phyloP scores from a whole-genome alignment of 1,140 invertebrate genomes.

The Odontomachus brunneus region DNA sequence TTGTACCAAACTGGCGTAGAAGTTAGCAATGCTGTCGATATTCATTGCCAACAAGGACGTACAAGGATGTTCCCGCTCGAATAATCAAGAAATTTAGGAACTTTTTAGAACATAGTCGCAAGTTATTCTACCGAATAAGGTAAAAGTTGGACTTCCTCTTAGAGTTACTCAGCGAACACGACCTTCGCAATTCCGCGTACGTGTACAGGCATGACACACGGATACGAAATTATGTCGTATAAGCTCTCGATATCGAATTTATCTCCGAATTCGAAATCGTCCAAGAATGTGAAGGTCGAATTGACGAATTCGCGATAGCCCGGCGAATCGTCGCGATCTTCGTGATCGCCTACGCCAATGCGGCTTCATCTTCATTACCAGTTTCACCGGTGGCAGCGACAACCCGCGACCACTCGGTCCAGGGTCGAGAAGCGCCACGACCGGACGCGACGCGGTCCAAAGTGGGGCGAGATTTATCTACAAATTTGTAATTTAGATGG shows the following conservation, averaged over 20 bases:
- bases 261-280: not conserved
- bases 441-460: conserved; percentile 12
- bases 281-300: not conserved
- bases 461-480: conserved; percentile 63
- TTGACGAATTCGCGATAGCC: conserved; percentile 2
- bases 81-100: no score
- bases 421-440: conserved; percentile 17
- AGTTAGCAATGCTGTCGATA: no score
- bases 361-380: conserved; percentile 30
- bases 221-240: not conserved
- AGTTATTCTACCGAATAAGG: not conserved
- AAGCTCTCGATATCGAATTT: not conserved
- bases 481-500: conserved; percentile 70
- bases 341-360: not conserved
- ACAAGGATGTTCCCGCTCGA: no score
- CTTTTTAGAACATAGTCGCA: no score
- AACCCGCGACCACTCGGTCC: conserved; percentile 6
- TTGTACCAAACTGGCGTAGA: no score
- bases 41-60: no score
- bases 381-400: conserved; percentile 17
- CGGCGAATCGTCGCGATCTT: not conserved
- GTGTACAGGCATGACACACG: not conserved
- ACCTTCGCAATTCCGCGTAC: not conserved
- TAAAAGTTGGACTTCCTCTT: no score
- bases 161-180: not conserved